Evolutionary conservation across 2,888 invertebrate species (phyloP), one percentile per base, ranked within the genome.

Genomic region (Bembecia ichneumoniformis): DNA sequence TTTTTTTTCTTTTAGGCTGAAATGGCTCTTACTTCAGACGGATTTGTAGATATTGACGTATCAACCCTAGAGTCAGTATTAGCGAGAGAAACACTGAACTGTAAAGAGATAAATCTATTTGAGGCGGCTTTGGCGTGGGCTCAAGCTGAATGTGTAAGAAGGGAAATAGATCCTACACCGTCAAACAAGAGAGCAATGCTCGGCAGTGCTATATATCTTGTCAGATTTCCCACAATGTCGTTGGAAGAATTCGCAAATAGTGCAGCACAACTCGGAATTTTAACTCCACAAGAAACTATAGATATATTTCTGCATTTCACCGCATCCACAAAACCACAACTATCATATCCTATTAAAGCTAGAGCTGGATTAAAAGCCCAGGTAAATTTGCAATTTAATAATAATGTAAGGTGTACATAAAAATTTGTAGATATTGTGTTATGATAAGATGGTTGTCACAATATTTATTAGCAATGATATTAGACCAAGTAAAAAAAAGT

Each of bases 251-350:
- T 97, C 83, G 98, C 98, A 3, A 96, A 98, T 73, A 95, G 95
- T 58, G 96, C 96, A 13, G 98, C 97, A 14, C 97, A 97, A 84
- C 92, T 95, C 48, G 96, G 96, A 20, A 94, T 98, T 61, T 88
- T 98, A 50, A 96, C 96, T 1, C 92, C 95, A 56, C 94, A 96
- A 77, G 98, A 98, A 80, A 97, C 96, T 10, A 97, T 96, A 55
- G 96, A 97, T 71, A 94, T 97, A 76, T 98, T 98, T 88, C 90
- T 98, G 62, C 93, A 97, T 83, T 98, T 96, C 72, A 97, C 97
- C 49, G 97, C 98, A 36, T 92, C 91, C 61, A 92, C 90, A 58
- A 97, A 97, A 77, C 97, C 98, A 15, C 87, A 87, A 57, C 84
- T 98, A 49, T 91, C 91, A 51, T 98, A 96, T 74, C 94, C 94